Conservation (phyloP, 1,140 invertebrate species). For the Argopecten irradians region DNA sequence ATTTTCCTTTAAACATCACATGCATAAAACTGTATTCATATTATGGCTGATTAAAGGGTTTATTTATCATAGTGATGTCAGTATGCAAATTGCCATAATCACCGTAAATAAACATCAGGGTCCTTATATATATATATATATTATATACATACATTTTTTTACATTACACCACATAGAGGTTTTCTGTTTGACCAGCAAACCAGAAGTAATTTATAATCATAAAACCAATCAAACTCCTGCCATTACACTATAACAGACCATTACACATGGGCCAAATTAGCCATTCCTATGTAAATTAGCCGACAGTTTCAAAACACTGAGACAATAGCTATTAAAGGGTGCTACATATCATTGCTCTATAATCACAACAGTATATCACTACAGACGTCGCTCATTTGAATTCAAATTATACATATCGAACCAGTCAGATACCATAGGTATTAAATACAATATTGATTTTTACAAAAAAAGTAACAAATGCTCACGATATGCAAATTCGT, state of each 20-base stretch:
- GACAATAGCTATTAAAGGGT: background rate
- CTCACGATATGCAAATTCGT: too few species aligned
- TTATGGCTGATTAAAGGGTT: background rate
- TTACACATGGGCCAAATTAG: background rate
- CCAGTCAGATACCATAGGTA: too few species aligned
- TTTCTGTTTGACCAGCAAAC: background rate
- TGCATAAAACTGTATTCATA: background rate
- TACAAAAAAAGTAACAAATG: too few species aligned
- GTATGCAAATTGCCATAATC: background rate
- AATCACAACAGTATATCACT: background rate
- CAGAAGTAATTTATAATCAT: constrained; percentile 23
- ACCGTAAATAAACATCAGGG: background rate
- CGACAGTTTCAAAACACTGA: background rate
- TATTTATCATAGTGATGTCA: background rate
- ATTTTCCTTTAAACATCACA: background rate
- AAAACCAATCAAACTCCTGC: background rate
- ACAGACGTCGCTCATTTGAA: too few species aligned
- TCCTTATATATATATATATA: background rate
- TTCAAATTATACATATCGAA: too few species aligned
- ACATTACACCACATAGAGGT: constrained; percentile 4
- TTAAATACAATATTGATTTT: too few species aligned
- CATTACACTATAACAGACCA: background rate
- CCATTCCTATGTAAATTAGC: background rate
- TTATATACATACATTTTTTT: background rate
- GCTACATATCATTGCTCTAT: background rate